A percentile compares a stretch with the other conserved stretches of the same genome.
These are phyloP conservation scores for Paramuricea clavata DNA, from an alignment of 92 coral and sea anemone species.

Conservation along the genomic window DNA sequence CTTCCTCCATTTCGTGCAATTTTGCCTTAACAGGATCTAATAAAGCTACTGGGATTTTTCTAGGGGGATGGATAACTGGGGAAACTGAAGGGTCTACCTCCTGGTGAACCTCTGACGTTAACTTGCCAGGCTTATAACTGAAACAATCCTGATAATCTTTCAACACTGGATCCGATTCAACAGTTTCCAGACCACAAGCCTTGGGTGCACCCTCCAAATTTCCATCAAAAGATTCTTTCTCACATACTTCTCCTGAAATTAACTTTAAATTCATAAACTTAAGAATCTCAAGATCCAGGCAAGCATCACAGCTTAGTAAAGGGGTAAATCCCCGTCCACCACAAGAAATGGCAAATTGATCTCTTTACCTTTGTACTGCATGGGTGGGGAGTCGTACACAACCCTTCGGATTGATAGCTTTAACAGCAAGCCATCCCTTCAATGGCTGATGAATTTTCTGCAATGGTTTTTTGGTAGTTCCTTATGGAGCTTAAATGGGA, in stretches of 20 bases:
- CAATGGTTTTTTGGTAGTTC: slow-evolving; percentile 37
- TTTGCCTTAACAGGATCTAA: too few relatives aligned
- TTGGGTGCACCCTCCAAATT: not conserved
- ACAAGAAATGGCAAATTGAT: slow-evolving; percentile 18
- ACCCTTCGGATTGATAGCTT: slow-evolving; percentile 58
- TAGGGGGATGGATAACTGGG: too few relatives aligned
- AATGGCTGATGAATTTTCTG: slow-evolving; percentile 62
- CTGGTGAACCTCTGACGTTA: slow-evolving; percentile 46
- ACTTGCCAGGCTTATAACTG: slow-evolving; percentile 66
- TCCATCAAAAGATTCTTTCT: not conserved
- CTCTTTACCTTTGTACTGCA: slow-evolving; percentile 28
- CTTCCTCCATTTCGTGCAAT: slow-evolving; percentile 61
- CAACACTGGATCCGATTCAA: slow-evolving; percentile 47
- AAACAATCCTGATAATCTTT: slow-evolving; percentile 61
- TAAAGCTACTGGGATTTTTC: too few relatives aligned
- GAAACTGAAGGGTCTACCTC: slow-evolving; percentile 62
- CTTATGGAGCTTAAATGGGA: slow-evolving; percentile 44
- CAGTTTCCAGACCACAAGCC: not conserved
- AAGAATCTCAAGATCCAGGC: slow-evolving; percentile 65
- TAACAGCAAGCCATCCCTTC: slow-evolving; percentile 65
- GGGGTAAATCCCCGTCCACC: slow-evolving; percentile 66
- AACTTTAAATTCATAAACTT: slow-evolving; percentile 56
- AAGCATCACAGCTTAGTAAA: slow-evolving; percentile 67
- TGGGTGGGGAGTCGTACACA: slow-evolving; percentile 58
- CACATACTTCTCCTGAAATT: not conserved